Evolutionary conservation across 1,140 invertebrate genomes (phyloP), one percentile per base, ranked within the genome.

Genomic region (Zaprionus inermis): DNA sequence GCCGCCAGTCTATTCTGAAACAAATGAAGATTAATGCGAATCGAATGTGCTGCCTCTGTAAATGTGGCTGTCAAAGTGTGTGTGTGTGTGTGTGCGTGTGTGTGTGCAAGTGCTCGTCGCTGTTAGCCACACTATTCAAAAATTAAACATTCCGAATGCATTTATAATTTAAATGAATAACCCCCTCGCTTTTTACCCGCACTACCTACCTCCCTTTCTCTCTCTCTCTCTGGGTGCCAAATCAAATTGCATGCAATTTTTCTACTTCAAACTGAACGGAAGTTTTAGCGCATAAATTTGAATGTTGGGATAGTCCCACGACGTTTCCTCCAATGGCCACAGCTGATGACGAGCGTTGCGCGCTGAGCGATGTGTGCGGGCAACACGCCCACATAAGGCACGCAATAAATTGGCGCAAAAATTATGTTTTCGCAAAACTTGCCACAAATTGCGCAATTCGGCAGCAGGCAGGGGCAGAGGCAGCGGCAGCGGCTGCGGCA

Each of bases 81-180:
- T 46, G 32, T 24, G 4, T 24, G 20, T 65, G 20, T 64, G 10
- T 52, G 18, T 65, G 34, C 46, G 20, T 55, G 41, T 30, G 46
- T 46, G 44, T 65, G 70, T 82, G 78, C 82, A 81, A 66, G 54
- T 70, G 61, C 59, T 71, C 52, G 11, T 64, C 66, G 58, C 59
- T 65, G 68, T 63, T 61, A 41, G 76, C 81, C 68, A 72, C 76
- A 78, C 84, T 70, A 88, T 88, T 88, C 84, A 88, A 88, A 88
- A 88, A 88, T 88, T 88, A 88, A 88, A 89, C 84, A 89, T 88
- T 77, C 84, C 81, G 84, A 89, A 89, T 88, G 84, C 84, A 88
- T 89, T 88, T 88, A 88, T 88, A 88, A 88, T 88, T 88, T 88
- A 88, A 88, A 88, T 88, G 84, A 88, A 88, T 89, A 88, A 89